Evolutionary conservation across 2,797 vertebrate genomes (phyloP).

Genomic region (Carduelis carduelis): DNA sequence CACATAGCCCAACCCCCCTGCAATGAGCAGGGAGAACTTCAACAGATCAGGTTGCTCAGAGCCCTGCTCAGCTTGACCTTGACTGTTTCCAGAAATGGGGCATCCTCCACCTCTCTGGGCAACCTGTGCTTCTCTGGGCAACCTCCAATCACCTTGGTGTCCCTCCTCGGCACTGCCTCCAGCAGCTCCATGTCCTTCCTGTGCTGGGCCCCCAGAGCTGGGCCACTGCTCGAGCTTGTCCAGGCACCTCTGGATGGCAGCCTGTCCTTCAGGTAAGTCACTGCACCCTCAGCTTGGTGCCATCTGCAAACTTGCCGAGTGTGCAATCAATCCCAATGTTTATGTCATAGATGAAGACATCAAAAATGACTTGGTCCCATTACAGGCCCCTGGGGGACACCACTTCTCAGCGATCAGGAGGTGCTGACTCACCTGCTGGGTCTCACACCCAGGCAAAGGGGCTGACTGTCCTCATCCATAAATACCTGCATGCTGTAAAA

Average conservation of each 20-base stretch:
- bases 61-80: background rate
- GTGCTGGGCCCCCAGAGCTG: background rate
- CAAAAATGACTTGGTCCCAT: background rate
- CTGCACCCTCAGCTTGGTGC: background rate
- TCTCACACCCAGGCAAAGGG: background rate
- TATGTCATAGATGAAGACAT: background rate
- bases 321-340: background rate
- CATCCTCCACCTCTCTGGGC: background rate
- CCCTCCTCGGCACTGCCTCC: background rate
- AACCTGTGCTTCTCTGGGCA: background rate
- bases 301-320: background rate
- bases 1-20: background rate
- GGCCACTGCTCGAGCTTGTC: background rate
- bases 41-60: background rate
- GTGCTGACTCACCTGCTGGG: background rate
- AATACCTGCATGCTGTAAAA: background rate
- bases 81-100: background rate
- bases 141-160: background rate
- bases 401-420: background rate
- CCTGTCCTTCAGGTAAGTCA: background rate
- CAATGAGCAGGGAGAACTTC: background rate
- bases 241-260: background rate
- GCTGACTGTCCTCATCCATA: background rate
- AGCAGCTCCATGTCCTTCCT: background rate
- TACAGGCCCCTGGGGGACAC: background rate